A percentile compares a stretch with the other conserved stretches of the same genome.
Evolutionary conservation across 1,140 invertebrate species (phyloP).

Genomic region (Venustaconcha ellipsiformis): DNA sequence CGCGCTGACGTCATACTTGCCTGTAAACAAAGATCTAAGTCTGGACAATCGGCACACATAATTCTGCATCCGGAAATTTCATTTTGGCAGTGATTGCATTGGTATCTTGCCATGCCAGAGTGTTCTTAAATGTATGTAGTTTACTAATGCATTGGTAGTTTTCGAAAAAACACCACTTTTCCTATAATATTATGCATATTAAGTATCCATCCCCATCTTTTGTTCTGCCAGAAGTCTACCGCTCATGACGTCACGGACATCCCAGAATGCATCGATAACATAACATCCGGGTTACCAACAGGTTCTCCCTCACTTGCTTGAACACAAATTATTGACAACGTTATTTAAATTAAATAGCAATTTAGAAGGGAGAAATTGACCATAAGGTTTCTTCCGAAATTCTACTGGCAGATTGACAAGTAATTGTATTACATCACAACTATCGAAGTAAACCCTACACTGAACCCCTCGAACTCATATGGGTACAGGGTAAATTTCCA

Average conservation of each 20-base stretch:
- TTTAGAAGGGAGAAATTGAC: too few relatives aligned
- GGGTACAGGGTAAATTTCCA: too few relatives aligned
- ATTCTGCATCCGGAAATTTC: slow-evolving; percentile 87
- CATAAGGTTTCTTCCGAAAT: too few relatives aligned
- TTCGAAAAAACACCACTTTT: slow-evolving; percentile 1
- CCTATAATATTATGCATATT: slow-evolving; percentile 11
- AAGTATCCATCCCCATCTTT: slow-evolving; percentile 10
- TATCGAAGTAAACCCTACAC: too few relatives aligned
- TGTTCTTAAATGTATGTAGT: slow-evolving; percentile 1
- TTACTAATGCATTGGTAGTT: slow-evolving; percentile 6
- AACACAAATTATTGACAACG: too few relatives aligned
- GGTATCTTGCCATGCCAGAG: slow-evolving; percentile 78
- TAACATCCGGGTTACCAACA: too few relatives aligned
- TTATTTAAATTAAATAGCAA: too few relatives aligned
- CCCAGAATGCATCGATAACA: slow-evolving; percentile 10
- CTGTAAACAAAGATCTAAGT: slow-evolving; percentile 87
- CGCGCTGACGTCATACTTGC: slow-evolving; percentile 74
- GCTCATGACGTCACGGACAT: slow-evolving; percentile 28
- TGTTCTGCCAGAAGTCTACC: slow-evolving; percentile 8
- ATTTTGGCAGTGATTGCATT: slow-evolving; percentile 92
- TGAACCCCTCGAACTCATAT: too few relatives aligned
- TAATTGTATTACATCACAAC: too few relatives aligned
- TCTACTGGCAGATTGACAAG: too few relatives aligned
- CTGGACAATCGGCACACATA: slow-evolving; percentile 85
- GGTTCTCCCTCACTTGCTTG: too few relatives aligned